Conservation (phyloP, 2,113 vertebrate species). For the Globicephala melas region DNA sequence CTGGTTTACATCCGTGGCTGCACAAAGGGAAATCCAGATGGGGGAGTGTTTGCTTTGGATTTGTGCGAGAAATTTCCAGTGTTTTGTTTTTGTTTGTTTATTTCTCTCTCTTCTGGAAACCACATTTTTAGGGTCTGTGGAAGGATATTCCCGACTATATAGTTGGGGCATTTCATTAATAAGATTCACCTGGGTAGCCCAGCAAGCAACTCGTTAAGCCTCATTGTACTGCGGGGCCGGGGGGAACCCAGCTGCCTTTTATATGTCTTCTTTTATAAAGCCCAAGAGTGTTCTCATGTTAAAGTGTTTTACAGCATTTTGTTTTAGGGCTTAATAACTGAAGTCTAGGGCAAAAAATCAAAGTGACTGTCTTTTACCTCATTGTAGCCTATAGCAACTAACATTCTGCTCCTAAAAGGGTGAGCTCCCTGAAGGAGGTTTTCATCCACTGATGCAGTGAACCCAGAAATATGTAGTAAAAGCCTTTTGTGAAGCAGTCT, state of each 20-base stretch:
- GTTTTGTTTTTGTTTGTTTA: background rate
- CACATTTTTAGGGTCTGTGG: background rate
- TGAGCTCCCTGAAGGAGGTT: background rate
- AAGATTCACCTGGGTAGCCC: background rate
- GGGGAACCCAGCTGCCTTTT: background rate
- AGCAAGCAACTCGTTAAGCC: background rate
- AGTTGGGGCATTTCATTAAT: background rate
- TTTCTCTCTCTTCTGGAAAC: background rate
- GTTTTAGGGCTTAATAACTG: background rate
- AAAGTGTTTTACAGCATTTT: background rate
- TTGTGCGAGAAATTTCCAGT: background rate
- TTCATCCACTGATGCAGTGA: background rate
- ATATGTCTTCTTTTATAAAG: background rate
- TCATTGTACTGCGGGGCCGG: background rate
- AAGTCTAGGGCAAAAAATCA: background rate
- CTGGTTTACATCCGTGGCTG: background rate
- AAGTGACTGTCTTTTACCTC: background rate
- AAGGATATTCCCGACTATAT: background rate
- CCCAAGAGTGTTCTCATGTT: background rate
- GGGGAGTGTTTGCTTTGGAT: background rate
- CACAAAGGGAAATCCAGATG: background rate
- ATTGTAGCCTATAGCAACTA: background rate
- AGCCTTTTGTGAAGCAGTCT: rapidly evolving
- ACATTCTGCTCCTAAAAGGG: background rate
- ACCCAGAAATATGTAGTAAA: rapidly evolving